A percentile compares a stretch with the other conserved stretches of the same genome.
phyloP scores from a whole-genome alignment of 1,140 invertebrate species.

The Trachymyrmex septentrionalis region DNA sequence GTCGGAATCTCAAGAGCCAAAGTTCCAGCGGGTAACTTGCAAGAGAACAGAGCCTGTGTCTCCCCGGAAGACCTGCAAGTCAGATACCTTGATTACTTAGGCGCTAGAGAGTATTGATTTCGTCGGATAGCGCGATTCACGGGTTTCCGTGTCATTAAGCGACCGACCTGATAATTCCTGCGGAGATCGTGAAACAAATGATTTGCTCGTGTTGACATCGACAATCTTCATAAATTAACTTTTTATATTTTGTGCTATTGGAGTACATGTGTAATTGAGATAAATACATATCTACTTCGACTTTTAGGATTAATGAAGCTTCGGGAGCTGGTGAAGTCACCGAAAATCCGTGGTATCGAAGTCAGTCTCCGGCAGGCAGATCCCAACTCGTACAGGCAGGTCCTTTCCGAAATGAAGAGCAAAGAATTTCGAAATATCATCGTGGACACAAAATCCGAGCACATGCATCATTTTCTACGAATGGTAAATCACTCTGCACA shows the following conservation, averaged over 20 bases:
- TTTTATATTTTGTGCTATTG: not conserved
- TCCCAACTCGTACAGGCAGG: constrained; percentile 87
- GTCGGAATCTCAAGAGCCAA: constrained; percentile 34
- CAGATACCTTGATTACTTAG: constrained; percentile 87
- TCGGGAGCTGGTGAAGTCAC: constrained; percentile 86
- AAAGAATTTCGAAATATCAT: constrained; percentile 89
- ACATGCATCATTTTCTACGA: constrained; percentile 88
- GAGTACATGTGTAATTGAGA: not conserved
- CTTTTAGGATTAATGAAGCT: constrained; percentile 88
- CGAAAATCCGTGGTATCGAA: constrained; percentile 86
- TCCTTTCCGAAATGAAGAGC: constrained; percentile 88
- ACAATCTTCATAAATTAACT: not conserved
- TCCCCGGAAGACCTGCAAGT: constrained; percentile 85
- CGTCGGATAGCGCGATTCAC: constrained; percentile 85
- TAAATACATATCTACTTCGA: not conserved
- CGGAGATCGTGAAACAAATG: constrained; percentile 47
- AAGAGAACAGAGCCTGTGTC: constrained; percentile 80
- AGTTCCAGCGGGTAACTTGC: constrained; percentile 68
- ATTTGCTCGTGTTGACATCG: constrained; percentile 18
- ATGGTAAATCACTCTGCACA: constrained; percentile 84
- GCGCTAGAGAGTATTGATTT: constrained; percentile 85
- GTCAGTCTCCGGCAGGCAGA: constrained; percentile 88
- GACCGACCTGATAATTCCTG: constrained; percentile 76
- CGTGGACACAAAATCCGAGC: constrained; percentile 88
- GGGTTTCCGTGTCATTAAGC: constrained; percentile 85